A percentile compares a stretch with the other conserved stretches of the same genome.
Conservation (phyloP, 2,888 invertebrate species). For the Drosophila anomalata region DNA sequence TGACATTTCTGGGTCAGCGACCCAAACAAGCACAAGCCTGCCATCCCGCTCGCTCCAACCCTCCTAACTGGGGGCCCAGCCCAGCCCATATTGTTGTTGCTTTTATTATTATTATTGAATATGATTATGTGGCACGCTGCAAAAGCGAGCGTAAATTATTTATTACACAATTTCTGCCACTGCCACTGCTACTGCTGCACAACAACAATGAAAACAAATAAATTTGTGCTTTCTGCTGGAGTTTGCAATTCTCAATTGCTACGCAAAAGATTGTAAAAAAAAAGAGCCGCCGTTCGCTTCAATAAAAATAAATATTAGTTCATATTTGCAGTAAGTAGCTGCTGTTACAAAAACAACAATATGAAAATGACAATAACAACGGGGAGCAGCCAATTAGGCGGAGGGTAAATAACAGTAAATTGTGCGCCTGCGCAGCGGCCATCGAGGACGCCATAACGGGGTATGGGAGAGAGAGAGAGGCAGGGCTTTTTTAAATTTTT, state of each 20-base stretch:
- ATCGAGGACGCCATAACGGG: neutral
- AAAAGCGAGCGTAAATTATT: conserved; percentile 80
- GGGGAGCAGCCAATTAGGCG: conserved; percentile 63
- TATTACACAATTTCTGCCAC: conserved; percentile 72
- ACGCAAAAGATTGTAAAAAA: conserved; percentile 62
- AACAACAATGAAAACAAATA: conserved; percentile 71
- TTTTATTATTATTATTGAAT: conserved; percentile 68
- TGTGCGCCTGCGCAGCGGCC: conserved; percentile 57
- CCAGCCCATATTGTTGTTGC: conserved; percentile 44
- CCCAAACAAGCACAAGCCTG: conserved; percentile 67
- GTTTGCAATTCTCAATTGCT: conserved; percentile 29
- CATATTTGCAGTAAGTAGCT: conserved; percentile 67
- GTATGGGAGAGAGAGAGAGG: neutral
- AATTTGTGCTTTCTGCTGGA: conserved; percentile 52
- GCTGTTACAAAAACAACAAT: conserved; percentile 30
- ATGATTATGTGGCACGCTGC: conserved; percentile 80
- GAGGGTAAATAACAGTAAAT: conserved; percentile 65
- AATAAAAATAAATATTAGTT: conserved; percentile 77
- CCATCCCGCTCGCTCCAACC: conserved; percentile 5
- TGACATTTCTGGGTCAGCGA: conserved; percentile 83
- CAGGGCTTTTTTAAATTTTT: no score
- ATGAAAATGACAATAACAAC: conserved; percentile 19
- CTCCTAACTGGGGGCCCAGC: conserved; percentile 48
- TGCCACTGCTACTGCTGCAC: conserved; percentile 5
- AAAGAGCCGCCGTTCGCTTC: conserved; percentile 59